Percentiles rank a stretch among this genome's conserved stretches.
Conservation (phyloP, 1,140 invertebrate species). For the Atta colombica region DNA sequence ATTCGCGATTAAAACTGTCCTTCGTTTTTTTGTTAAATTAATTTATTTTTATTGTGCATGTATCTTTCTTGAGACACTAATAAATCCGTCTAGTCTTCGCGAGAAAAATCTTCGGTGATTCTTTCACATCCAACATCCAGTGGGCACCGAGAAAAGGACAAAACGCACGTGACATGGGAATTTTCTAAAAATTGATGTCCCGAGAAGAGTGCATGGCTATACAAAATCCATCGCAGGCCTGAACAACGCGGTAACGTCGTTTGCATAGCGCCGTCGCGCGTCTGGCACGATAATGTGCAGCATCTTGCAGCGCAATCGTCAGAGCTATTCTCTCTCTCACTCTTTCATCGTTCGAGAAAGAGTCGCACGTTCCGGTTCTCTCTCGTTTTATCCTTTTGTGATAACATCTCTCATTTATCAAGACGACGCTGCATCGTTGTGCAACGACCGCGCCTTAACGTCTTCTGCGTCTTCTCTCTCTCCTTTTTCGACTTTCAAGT, state of each 20-base stretch:
- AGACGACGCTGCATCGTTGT: conserved; percentile 68
- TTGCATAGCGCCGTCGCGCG: conserved; percentile 62
- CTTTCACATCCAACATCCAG: not conserved
- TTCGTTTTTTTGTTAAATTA: not conserved
- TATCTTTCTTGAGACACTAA: not conserved
- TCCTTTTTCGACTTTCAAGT: conserved; percentile 40
- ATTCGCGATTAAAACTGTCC: not conserved
- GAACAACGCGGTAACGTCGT: conserved; percentile 64
- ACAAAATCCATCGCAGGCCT: conserved; percentile 51
- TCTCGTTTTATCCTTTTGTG: conserved; percentile 57
- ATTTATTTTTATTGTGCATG: not conserved
- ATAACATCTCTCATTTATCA: conserved; percentile 78
- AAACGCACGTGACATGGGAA: conserved; percentile 36
- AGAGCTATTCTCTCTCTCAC: conserved; percentile 49
- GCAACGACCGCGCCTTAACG: conserved; percentile 73
- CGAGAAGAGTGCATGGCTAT: conserved; percentile 41
- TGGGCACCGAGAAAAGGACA: not conserved
- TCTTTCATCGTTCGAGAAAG: conserved; percentile 57
- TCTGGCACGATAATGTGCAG: conserved; percentile 67
- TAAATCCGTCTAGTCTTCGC: not conserved
- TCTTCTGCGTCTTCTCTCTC: conserved; percentile 35
- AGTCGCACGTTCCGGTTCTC: conserved; percentile 61
- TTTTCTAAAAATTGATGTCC: conserved; percentile 62
- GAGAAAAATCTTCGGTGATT: conserved; percentile 21
- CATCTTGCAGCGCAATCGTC: conserved; percentile 72